Evolutionary conservation across 2,888 invertebrate species (phyloP), one percentile per base, ranked within the genome.

Genomic region (Xestia sexstrigata): DNA sequence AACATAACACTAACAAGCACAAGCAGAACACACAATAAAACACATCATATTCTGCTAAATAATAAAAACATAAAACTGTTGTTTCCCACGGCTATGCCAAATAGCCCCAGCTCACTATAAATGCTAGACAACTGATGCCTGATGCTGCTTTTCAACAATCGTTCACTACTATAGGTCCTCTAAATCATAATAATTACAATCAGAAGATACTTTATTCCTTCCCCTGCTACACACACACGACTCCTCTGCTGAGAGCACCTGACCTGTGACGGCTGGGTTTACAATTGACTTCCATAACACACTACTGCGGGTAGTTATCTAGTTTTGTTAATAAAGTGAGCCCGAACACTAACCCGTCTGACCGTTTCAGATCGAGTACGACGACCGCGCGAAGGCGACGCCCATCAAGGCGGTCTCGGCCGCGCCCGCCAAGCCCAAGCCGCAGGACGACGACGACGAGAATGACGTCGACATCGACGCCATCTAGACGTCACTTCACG

Each of bases 391-490:
- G 71, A 97, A 98, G 91, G 97, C 97, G 86, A 97, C 98, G 75
- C 98, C 98, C 71, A 96, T 98, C 89, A 98, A 98, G 94, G 97
- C 97, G 68, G 97, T 96, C 91, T 94, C 96, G 84, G 92, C 97
- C 90, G 91, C 95, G n/a, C 85, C 86, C 90, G 87, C 95, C 84
- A 79, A 79, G 72, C 84, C 82, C 86, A 96, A 93, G 77, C 96
- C 96, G 66, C 97, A 97, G 71, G 98, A 98, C 87, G 98, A 98
- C 87, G 98, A 97, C 84, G 98, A 97, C 83, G 98, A 67, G 13
- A 20, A 98, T 90, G 99, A 99, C 93, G 98, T 99, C 92, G 99
- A 99, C 95, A 99, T 99, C 94, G 99, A 99, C 97, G 99, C 98
- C 95, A 99, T 99, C 93, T 99, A 98, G 97, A 94, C 88, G n/a